A percentile compares a stretch with the other conserved stretches of the same genome.
Evolutionary conservation across 1,140 invertebrate species (phyloP).

Genomic region (Goniozus legneri): DNA sequence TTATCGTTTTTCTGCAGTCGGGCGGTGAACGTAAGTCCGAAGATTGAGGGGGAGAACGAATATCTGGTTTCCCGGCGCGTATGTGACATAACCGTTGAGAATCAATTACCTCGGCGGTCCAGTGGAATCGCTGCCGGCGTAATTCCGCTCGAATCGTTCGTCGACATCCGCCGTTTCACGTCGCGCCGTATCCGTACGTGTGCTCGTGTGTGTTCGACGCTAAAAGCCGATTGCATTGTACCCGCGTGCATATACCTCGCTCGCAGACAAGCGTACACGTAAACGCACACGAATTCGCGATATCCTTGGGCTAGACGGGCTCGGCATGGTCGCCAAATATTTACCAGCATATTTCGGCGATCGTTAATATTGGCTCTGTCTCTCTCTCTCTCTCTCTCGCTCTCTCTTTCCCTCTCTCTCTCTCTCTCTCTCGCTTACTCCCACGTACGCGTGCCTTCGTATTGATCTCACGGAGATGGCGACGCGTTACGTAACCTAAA

Average conservation of each 20-base stretch:
- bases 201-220: too few relatives aligned
- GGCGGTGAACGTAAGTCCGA: too few relatives aligned
- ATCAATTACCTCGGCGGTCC: conserved; percentile 25
- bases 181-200: too few relatives aligned
- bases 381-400: too few relatives aligned
- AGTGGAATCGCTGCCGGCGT: conserved; percentile 22
- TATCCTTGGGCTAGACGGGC: conserved; percentile 24
- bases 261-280: not conserved
- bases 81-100: conserved; percentile 22
- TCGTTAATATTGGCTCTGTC: conserved; percentile 34
- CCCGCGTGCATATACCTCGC: not conserved
- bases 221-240: conserved; percentile 22
- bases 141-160: conserved; percentile 18
- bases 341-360: conserved; percentile 34
- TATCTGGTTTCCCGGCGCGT: too few relatives aligned
- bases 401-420: too few relatives aligned
- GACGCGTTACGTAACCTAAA: conserved; percentile 23
- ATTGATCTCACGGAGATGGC: conserved; percentile 23
- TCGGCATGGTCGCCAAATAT: conserved; percentile 26
- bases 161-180: conserved; percentile 20
- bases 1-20: too few relatives aligned
- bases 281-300: conserved; percentile 9
- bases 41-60: too few relatives aligned
- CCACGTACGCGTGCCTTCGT: conserved; percentile 20
- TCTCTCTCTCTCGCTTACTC: too few relatives aligned